Percentiles rank a stretch among this genome's conserved stretches.
Evolutionary conservation across 2,113 vertebrate genomes (phyloP).

Genomic region (Caloenas nicobarica): DNA sequence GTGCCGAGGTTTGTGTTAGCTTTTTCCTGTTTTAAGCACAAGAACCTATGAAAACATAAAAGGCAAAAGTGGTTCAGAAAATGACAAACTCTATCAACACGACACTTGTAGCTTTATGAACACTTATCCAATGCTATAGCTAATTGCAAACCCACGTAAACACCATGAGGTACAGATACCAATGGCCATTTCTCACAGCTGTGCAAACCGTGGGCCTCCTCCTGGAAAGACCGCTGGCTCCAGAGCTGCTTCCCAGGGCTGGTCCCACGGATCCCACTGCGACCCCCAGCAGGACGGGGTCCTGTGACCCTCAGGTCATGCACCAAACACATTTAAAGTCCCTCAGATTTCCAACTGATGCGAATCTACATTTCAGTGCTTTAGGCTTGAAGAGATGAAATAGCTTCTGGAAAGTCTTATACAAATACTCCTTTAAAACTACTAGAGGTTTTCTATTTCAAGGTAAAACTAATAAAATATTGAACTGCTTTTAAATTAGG

Average conservation of each 20-base stretch:
- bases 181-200: background rate
- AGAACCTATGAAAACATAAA: background rate
- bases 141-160: background rate
- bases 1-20: background rate
- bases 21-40: background rate
- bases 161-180: background rate
- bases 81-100: background rate
- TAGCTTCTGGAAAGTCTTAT: background rate
- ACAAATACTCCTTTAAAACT: slow-evolving; percentile 31
- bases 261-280: rapidly evolving
- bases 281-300: background rate
- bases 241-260: background rate
- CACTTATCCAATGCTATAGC: background rate
- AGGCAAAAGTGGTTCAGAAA: slow-evolving; percentile 23
- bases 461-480: background rate
- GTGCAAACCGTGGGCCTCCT: background rate
- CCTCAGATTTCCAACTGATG: slow-evolving; percentile 1
- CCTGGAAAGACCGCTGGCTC: background rate
- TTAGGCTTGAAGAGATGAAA: background rate
- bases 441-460: background rate
- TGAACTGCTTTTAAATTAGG: background rate
- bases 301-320: background rate
- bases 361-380: background rate
- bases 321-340: background rate
- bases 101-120: background rate